A percentile compares a stretch with the other conserved stretches of the same genome.
These are phyloP conservation scores for Eubasilissa regina DNA, from an alignment of 1,140 invertebrate genomes.

Conservation along the genomic window DNA sequence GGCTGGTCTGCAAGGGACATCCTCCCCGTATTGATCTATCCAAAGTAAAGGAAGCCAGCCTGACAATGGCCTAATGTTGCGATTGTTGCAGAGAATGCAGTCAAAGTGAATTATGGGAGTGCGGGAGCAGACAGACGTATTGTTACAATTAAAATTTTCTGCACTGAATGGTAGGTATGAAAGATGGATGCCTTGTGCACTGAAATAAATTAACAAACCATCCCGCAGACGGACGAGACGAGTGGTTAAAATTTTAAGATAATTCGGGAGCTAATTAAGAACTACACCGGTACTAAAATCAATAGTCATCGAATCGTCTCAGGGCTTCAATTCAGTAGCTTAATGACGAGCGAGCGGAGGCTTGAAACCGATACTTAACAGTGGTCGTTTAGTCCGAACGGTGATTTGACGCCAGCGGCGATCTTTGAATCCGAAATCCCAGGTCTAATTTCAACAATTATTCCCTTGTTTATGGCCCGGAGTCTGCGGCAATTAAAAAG, in stretches of 20 bases:
- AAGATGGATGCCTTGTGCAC: background rate
- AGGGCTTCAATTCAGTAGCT: slow-evolving; percentile 24
- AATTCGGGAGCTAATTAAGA: background rate
- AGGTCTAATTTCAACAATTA: slow-evolving; percentile 53
- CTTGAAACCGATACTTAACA: slow-evolving; percentile 36
- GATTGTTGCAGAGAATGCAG: slow-evolving; percentile 36
- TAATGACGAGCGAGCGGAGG: slow-evolving; percentile 7
- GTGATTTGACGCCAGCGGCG: slow-evolving; percentile 26
- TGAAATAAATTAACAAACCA: slow-evolving; percentile 6
- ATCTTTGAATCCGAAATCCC: slow-evolving; percentile 35
- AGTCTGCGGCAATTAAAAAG: slow-evolving; percentile 58
- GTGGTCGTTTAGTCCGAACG: background rate
- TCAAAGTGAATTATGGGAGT: slow-evolving; percentile 12
- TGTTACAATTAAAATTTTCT: slow-evolving; percentile 42
- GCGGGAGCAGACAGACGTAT: slow-evolving; percentile 12
- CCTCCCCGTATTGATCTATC: slow-evolving; percentile 13
- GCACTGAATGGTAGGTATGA: slow-evolving; percentile 24
- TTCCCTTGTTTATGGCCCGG: slow-evolving; percentile 53
- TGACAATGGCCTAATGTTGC: slow-evolving; percentile 39
- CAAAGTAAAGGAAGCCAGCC: slow-evolving; percentile 6
- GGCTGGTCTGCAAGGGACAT: background rate
- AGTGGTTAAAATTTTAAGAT: background rate
- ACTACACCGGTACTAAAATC: background rate
- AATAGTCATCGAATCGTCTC: background rate
- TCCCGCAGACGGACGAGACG: background rate